A percentile compares a stretch with the other conserved stretches of the same genome.
Conservation (phyloP, 2,888 invertebrate genomes). For the Anthophora plumipes region DNA sequence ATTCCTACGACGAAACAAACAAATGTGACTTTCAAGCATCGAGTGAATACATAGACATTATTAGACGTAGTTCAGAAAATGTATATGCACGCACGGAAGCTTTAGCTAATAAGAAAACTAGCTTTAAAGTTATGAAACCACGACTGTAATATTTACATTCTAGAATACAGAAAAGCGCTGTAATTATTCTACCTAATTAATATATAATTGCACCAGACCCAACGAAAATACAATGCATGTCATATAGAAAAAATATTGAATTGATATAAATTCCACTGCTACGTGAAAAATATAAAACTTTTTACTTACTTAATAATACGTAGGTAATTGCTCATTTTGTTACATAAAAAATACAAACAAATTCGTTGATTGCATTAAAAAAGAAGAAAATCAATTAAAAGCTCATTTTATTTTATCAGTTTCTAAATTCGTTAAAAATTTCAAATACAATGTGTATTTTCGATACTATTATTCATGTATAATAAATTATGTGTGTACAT, state of each 20-base stretch:
- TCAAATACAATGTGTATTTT: not conserved
- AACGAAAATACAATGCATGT: slow-evolving; percentile 23
- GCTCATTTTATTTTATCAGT: slow-evolving; percentile 7
- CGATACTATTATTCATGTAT: slow-evolving; percentile 18
- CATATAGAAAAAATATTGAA: slow-evolving; percentile 19
- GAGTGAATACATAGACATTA: slow-evolving; percentile 82
- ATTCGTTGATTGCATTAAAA: slow-evolving; percentile 29
- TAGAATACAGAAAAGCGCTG: slow-evolving; percentile 38
- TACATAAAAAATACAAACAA: not conserved
- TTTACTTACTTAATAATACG: slow-evolving; percentile 17
- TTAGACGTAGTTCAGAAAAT: slow-evolving; percentile 82
- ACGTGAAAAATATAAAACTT: slow-evolving; percentile 1
- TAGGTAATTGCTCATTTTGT: slow-evolving; percentile 1
- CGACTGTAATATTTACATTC: slow-evolving; percentile 76
- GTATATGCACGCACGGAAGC: slow-evolving; percentile 83
- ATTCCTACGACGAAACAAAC: slow-evolving; percentile 51
- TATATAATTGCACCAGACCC: slow-evolving; percentile 29
- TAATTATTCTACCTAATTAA: slow-evolving; percentile 40
- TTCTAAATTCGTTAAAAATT: slow-evolving; percentile 13
- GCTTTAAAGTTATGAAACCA: slow-evolving; percentile 84
- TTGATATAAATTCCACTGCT: slow-evolving; percentile 26
- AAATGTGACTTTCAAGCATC: slow-evolving; percentile 77
- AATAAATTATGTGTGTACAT: slow-evolving; percentile 33
- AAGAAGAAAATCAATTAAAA: slow-evolving; percentile 2
- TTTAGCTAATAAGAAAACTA: slow-evolving; percentile 82